Percentiles rank a stretch among this genome's conserved stretches.
phyloP scores from a whole-genome alignment of 2,888 invertebrate genomes.

The Abrostola triplasia region DNA sequence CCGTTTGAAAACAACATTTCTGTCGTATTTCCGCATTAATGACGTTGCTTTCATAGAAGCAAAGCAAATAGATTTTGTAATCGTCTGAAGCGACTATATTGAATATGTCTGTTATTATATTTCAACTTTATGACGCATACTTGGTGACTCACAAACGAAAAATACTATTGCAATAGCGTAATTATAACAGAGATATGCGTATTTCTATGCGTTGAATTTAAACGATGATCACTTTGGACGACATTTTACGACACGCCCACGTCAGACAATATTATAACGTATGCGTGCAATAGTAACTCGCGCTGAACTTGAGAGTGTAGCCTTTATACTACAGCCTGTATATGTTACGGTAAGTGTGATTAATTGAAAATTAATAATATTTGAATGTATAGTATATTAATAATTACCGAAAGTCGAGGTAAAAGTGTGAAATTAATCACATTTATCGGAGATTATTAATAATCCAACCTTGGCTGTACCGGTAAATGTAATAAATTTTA shows the following conservation, averaged over 20 bases:
- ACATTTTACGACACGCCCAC: conserved; percentile 39
- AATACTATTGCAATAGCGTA: conserved; percentile 26
- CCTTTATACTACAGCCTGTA: too few species aligned
- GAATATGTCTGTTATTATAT: too few species aligned
- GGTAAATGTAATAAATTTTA: too few species aligned
- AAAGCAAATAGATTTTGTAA: background rate
- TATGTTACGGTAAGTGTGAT: too few species aligned
- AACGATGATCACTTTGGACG: conserved; percentile 23
- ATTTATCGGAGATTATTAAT: too few species aligned
- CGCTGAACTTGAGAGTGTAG: conserved; percentile 6
- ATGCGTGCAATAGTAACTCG: conserved; percentile 23
- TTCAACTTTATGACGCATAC: conserved; percentile 2
- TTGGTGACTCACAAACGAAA: conserved; percentile 33
- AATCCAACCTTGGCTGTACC: too few species aligned
- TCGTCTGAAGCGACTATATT: background rate
- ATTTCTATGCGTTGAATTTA: conserved; percentile 25
- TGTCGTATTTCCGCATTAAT: background rate
- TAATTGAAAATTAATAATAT: too few species aligned
- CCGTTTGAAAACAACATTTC: conserved; percentile 5
- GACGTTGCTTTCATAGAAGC: background rate
- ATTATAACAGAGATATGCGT: conserved; percentile 23
- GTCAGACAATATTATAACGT: conserved; percentile 7
- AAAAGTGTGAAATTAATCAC: too few species aligned
- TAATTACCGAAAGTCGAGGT: too few species aligned
- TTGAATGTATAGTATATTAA: too few species aligned